These are phyloP conservation scores for Montipora cactus DNA, from an alignment of 64 coral and sea anemone species.

Conservation along the genomic window DNA sequence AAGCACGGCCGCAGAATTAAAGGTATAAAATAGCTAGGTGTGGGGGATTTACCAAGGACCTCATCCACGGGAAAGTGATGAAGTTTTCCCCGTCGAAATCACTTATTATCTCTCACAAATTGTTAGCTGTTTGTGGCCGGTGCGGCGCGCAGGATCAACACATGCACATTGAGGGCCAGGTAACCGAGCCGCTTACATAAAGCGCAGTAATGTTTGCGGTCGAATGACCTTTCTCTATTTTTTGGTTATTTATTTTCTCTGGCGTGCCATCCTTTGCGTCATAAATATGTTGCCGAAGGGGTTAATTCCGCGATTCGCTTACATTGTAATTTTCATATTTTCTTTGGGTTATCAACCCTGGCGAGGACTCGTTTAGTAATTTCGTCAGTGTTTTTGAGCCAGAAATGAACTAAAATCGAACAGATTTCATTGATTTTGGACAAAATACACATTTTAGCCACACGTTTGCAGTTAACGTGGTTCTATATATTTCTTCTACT, in stretches of 20 bases:
- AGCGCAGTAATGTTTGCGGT: not conserved
- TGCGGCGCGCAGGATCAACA: conserved; percentile 97
- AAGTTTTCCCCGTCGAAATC: conserved; percentile 35
- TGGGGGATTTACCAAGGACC: not conserved
- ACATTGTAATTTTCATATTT: no score
- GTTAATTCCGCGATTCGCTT: no score
- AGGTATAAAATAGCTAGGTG: not conserved
- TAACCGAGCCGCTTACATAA: conserved; percentile 23
- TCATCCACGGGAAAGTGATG: conserved; percentile 23
- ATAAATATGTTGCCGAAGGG: not conserved
- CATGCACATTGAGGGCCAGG: conserved; percentile 70
- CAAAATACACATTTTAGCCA: no score
- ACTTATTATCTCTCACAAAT: conserved; percentile 42
- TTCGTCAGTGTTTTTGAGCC: no score
- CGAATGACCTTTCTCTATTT: not conserved
- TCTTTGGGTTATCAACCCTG: no score
- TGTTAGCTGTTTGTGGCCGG: conserved; percentile 41
- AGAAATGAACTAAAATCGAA: no score
- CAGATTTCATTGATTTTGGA: no score
- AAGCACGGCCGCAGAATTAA: not conserved
- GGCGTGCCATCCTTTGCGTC: not conserved
- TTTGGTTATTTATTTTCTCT: not conserved
- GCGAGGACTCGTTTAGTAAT: no score
- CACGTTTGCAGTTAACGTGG: no score
- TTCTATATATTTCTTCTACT: no score